phyloP scores from a whole-genome alignment of 2,113 vertebrate species.

The Leptobrachium ailaonicum region DNA sequence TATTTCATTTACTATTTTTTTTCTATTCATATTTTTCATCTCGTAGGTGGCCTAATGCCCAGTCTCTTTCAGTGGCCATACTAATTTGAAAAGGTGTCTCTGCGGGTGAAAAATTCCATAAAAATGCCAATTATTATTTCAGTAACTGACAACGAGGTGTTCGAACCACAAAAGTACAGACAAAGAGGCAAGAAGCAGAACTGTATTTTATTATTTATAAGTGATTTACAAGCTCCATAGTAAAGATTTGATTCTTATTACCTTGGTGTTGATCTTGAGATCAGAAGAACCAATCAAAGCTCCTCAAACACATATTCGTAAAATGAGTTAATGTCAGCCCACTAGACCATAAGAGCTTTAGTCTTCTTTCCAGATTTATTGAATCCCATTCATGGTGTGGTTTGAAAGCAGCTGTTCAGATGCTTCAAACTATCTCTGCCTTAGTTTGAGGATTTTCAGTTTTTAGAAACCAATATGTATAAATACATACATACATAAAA shows the following conservation, averaged over 20 bases:
- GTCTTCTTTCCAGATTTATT: background rate
- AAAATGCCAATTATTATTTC: conserved; percentile 39
- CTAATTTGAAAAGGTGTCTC: conserved; percentile 17
- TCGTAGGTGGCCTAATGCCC: conserved; percentile 29
- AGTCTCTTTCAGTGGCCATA: conserved; percentile 16
- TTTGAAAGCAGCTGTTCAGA: background rate
- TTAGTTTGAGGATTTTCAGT: no score
- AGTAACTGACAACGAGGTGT: conserved; percentile 26
- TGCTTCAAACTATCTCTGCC: no score
- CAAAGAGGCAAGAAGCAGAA: background rate
- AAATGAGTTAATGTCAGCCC: conserved; percentile 1
- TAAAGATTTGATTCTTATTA: conserved; percentile 31
- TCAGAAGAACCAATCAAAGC: conserved; percentile 16
- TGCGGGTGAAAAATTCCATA: conserved; percentile 27
- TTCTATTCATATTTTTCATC: background rate
- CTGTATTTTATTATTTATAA: conserved; percentile 22
- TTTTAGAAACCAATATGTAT: no score
- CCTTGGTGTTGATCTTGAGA: background rate
- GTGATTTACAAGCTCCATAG: background rate
- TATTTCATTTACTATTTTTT: background rate
- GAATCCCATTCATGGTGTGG: background rate
- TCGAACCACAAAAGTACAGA: background rate
- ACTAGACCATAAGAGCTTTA: background rate
- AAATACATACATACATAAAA: no score
- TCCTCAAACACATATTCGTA: conserved; percentile 23